These are phyloP conservation scores for Tetramorium alpestre DNA, from an alignment of 1,140 invertebrate species.

Conservation along the genomic window DNA sequence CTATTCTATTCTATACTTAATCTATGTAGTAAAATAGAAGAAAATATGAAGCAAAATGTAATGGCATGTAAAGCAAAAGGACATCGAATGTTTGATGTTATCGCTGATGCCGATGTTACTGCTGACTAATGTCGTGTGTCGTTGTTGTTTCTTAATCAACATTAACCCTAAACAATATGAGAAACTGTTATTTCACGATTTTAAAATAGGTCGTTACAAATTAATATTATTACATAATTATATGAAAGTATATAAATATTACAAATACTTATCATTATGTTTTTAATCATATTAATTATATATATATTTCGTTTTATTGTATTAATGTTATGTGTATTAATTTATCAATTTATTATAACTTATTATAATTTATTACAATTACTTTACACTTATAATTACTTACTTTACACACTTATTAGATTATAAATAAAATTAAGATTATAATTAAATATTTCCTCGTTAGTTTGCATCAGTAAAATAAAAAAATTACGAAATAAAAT, in stretches of 20 bases:
- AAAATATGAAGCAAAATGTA: slow-evolving; percentile 29
- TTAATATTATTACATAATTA: background rate
- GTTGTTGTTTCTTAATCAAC: slow-evolving; percentile 84
- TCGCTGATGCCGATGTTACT: slow-evolving; percentile 76
- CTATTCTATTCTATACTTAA: slow-evolving; percentile 63
- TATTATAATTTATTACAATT: background rate
- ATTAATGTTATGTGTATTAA: background rate
- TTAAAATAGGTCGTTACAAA: background rate
- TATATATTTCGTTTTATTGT: background rate
- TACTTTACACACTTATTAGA: background rate
- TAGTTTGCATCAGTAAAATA: background rate
- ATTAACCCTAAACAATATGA: slow-evolving; percentile 61
- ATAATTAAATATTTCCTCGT: background rate
- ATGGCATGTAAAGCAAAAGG: slow-evolving; percentile 2
- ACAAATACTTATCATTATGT: background rate
- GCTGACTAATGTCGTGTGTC: slow-evolving; percentile 84
- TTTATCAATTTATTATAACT: background rate
- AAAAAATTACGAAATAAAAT: background rate
- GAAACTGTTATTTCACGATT: background rate
- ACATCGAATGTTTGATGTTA: slow-evolving; percentile 42
- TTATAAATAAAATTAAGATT: background rate
- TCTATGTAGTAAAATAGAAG: slow-evolving; percentile 27
- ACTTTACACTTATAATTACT: too few species aligned
- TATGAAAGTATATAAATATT: slow-evolving; percentile 9
- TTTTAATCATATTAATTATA: background rate